Percentiles rank a stretch among this genome's conserved stretches.
Evolutionary conservation across 2,888 invertebrate species (phyloP).

Genomic region (Tridacna crocea): DNA sequence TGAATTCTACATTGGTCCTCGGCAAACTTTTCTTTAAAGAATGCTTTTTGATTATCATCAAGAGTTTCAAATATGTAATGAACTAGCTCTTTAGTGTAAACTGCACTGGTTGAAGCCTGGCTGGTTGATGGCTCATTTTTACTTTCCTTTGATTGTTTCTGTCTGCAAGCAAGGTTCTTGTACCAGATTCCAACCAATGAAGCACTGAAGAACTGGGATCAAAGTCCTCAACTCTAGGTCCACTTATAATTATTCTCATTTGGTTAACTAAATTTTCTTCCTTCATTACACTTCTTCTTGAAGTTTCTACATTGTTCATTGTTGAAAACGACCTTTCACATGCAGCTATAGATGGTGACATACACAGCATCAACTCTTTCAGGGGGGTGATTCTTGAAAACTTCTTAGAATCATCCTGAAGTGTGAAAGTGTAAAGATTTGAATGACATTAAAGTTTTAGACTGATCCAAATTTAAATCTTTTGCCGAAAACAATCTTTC

Average conservation of each 20-base stretch:
- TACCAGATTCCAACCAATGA: constrained; percentile 4
- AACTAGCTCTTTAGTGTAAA: too few relatives aligned
- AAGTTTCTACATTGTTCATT: not conserved
- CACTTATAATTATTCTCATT: not conserved
- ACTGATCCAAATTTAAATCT: not conserved
- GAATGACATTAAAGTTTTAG: not conserved
- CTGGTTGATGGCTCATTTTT: not conserved
- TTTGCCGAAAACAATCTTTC: not conserved
- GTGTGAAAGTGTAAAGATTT: not conserved
- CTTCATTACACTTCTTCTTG: not conserved
- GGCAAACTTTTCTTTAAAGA: too few relatives aligned
- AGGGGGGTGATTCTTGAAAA: not conserved
- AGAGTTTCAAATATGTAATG: too few relatives aligned
- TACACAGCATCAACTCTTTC: not conserved
- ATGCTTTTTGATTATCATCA: too few relatives aligned
- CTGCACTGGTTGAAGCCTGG: not conserved
- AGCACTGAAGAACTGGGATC: not conserved
- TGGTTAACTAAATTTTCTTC: not conserved
- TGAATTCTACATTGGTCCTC: too few relatives aligned
- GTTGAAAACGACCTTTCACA: constrained; percentile 6
- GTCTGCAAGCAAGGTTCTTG: not conserved
- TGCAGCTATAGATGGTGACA: not conserved
- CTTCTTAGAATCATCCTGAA: constrained; percentile 8
- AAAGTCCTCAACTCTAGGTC: not conserved
- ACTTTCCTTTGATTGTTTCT: not conserved